Conservation (phyloP, 2,113 vertebrate species). For the Ceratotherium simum region DNA sequence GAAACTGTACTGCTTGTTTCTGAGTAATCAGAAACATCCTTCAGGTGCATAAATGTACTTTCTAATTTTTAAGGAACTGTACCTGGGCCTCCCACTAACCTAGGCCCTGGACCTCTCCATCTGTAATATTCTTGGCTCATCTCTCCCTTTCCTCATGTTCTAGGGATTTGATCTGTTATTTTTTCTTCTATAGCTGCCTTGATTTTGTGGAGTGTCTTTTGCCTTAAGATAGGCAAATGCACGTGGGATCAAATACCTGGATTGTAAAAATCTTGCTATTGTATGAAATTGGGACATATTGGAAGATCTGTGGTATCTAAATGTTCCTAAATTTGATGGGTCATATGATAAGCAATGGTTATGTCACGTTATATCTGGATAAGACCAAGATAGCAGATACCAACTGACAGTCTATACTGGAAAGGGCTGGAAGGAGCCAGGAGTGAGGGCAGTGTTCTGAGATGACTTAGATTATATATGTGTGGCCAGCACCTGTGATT, state of each 20-base stretch:
- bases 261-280: neutral
- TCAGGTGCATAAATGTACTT: neutral
- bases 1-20: neutral
- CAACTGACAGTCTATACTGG: neutral
- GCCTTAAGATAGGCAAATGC: neutral
- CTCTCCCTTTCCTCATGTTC: neutral
- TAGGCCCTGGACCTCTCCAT: neutral
- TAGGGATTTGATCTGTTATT: neutral
- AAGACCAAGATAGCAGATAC: neutral
- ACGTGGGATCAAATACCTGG: neutral
- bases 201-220: constrained; percentile 16
- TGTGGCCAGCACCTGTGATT: neutral
- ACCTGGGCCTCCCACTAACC: no score
- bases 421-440: neutral
- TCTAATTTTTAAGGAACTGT: neutral
- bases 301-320: neutral
- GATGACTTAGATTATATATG: neutral
- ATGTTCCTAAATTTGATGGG: neutral
- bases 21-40: neutral
- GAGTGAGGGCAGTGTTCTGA: neutral
- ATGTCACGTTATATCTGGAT: neutral
- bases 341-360: neutral
- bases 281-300: neutral
- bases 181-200: neutral
- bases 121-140: neutral